Conservation (phyloP, 2,888 invertebrate genomes). For the Synanthedon tipuliformis region DNA sequence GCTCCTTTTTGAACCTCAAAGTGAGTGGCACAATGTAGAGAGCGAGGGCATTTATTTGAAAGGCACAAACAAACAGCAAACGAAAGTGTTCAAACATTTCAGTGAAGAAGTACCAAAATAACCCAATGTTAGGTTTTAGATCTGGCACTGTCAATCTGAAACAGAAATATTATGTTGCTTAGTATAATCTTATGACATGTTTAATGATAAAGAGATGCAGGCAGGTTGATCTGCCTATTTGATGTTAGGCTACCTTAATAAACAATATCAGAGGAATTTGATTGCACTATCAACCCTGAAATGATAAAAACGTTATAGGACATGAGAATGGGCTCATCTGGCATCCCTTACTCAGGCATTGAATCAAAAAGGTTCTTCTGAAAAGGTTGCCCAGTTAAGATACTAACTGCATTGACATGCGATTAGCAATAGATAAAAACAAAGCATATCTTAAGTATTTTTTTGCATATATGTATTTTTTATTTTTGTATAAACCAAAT, state of each 20-base stretch:
- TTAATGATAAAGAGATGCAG: not conserved
- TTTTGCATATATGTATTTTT: no score
- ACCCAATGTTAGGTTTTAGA: constrained; percentile 94
- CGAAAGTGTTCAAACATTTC: constrained; percentile 99
- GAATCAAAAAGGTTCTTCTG: no score
- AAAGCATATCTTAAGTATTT: no score
- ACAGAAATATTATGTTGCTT: constrained; percentile 13
- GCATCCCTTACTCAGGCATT: no score
- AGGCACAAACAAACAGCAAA: constrained; percentile 92
- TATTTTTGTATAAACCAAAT: no score
- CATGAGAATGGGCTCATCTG: no score
- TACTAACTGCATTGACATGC: no score
- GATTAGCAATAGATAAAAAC: no score
- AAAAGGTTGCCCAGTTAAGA: no score
- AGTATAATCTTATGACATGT: not conserved
- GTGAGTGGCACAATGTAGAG: constrained; percentile 92
- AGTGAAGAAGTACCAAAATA: constrained; percentile 99
- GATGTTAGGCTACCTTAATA: no score
- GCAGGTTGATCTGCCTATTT: no score
- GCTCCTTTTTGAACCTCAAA: constrained; percentile 81
- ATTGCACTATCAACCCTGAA: not conserved
- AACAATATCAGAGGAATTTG: not conserved
- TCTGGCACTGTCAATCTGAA: constrained; percentile 91
- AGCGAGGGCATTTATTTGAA: constrained; percentile 94
- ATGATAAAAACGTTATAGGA: no score